These are phyloP conservation scores for Rhynchomys soricoides DNA, from an alignment of 2,113 vertebrate genomes.

Conservation along the genomic window DNA sequence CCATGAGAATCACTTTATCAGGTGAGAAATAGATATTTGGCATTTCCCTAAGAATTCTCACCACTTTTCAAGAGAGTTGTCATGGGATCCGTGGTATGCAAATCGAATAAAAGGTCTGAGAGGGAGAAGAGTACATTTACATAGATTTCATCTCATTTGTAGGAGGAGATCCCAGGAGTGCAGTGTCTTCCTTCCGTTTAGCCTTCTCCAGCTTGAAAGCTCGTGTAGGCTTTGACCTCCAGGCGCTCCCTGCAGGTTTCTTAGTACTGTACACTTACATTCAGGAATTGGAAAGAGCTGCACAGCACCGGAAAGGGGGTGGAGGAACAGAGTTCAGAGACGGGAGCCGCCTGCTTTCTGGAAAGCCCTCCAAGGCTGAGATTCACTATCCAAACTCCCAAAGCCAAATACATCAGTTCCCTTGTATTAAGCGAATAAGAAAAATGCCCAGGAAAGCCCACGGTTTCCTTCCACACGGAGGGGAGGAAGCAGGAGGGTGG, in stretches of 20 bases:
- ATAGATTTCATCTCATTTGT: not conserved
- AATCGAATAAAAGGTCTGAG: conserved; percentile 15
- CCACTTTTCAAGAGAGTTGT: not conserved
- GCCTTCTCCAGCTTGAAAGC: not conserved
- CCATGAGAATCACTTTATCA: not conserved
- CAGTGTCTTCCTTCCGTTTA: not conserved
- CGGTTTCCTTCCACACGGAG: conserved; percentile 2
- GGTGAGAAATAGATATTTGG: conserved; percentile 7
- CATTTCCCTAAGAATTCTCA: not conserved
- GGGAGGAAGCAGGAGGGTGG: not conserved
- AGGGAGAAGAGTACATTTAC: not conserved
- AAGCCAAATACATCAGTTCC: conserved; percentile 24
- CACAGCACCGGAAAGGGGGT: conserved; percentile 1
- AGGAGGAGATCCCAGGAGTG: not conserved
- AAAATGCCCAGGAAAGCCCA: conserved; percentile 55
- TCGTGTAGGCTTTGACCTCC: not conserved
- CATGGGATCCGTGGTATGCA: not conserved
- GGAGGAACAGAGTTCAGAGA: conserved; percentile 34
- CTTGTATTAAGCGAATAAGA: conserved; percentile 29
- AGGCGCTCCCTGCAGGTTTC: not conserved
- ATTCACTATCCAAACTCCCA: conserved; percentile 43
- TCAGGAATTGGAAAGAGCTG: not conserved
- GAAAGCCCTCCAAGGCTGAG: conserved; percentile 24
- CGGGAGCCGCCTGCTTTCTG: conserved; percentile 4
- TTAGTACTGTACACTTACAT: not conserved